Evolutionary conservation across 2,797 vertebrate species (phyloP).

Genomic region (Petrocephalus schoutedeni): DNA sequence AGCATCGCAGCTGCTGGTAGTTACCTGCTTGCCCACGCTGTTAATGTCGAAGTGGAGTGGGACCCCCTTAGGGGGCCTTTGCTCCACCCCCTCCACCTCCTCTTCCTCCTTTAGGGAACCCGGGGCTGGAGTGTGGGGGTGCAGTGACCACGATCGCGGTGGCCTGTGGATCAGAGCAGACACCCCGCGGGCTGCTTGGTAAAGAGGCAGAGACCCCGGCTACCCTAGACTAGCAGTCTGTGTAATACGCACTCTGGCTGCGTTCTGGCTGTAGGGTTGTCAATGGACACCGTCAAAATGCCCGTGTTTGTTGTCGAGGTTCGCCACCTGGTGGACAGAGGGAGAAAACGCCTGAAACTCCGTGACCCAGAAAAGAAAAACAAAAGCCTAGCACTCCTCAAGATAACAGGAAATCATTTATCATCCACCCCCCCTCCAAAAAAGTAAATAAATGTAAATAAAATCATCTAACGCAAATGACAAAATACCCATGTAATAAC

Average conservation of each 20-base stretch:
- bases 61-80: conserved; percentile 88
- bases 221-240: not conserved
- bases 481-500: not conserved
- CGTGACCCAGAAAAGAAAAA: not conserved
- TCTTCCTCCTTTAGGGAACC: conserved; percentile 48
- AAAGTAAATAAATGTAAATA: not conserved
- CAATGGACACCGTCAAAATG: conserved; percentile 87
- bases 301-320: conserved; percentile 75
- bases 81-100: conserved; percentile 68
- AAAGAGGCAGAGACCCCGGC: not conserved
- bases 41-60: conserved; percentile 93
- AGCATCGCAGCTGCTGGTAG: not conserved
- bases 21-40: conserved; percentile 90
- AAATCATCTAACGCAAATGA: not conserved
- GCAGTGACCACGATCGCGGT: conserved; percentile 71
- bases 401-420: not conserved
- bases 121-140: conserved; percentile 62
- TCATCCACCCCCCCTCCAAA: not conserved
- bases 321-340: conserved; percentile 75
- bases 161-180: conserved; percentile 45
- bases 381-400: not conserved
- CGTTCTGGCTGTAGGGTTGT: conserved; percentile 78
- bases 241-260: conserved; percentile 70
- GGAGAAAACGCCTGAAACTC: not conserved
- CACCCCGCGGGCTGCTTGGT: not conserved